phyloP scores from a whole-genome alignment of 2,797 vertebrate species.

The Muscicapa striata region DNA sequence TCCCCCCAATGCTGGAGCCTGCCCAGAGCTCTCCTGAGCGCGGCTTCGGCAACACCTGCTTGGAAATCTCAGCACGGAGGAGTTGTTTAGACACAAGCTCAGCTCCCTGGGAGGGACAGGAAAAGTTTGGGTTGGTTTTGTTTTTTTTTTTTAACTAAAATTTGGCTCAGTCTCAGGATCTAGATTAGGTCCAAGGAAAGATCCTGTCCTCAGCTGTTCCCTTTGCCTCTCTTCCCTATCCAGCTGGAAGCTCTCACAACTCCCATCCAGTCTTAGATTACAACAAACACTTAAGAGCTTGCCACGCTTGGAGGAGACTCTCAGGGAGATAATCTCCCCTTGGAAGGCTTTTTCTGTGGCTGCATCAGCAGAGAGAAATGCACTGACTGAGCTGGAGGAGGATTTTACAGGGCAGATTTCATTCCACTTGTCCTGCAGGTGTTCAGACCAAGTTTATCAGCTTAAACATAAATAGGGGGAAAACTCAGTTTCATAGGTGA shows the following conservation, averaged over 20 bases:
- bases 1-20: neutral
- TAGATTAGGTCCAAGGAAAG: neutral
- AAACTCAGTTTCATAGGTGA: accelerated
- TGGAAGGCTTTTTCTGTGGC: neutral
- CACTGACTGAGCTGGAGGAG: neutral
- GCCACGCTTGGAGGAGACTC: neutral
- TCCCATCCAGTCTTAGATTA: neutral
- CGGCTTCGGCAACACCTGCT: neutral
- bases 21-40: neutral
- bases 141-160: neutral
- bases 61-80: neutral
- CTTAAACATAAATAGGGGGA: accelerated
- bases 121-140: neutral
- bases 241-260: constrained; percentile 49
- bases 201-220: neutral
- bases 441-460: neutral
- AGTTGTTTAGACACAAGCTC: neutral
- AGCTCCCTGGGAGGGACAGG: neutral
- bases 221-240: neutral
- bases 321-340: neutral
- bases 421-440: neutral
- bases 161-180: neutral
- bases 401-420: neutral
- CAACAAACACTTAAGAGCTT: neutral
- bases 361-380: neutral